A percentile compares a stretch with the other conserved stretches of the same genome.
These are phyloP conservation scores for Trachelus troglodyta DNA, from an alignment of 2,888 invertebrate genomes.

Conservation along the genomic window DNA sequence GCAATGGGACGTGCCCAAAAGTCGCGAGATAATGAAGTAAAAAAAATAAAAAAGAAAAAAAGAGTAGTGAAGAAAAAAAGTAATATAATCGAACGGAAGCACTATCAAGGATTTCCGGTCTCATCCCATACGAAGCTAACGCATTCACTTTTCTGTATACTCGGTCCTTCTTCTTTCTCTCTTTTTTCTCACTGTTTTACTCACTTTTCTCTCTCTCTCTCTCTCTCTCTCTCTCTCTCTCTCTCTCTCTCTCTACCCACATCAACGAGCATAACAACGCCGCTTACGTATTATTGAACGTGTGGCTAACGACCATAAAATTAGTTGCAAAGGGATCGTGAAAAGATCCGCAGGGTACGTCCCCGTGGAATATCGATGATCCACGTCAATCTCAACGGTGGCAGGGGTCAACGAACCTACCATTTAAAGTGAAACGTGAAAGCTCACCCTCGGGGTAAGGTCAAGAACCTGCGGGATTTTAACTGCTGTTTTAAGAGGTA, in stretches of 20 bases:
- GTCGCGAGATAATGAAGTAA: slow-evolving; percentile 11
- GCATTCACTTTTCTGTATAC: not conserved
- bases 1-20: slow-evolving; percentile 5
- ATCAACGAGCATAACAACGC: not conserved
- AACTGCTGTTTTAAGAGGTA: slow-evolving; percentile 4
- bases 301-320: slow-evolving; percentile 6
- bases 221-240: not conserved
- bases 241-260: not conserved
- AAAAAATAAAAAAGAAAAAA: not conserved
- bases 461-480: slow-evolving; percentile 1
- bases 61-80: not conserved
- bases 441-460: not conserved
- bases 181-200: not conserved
- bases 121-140: not conserved
- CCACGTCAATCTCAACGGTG: not conserved
- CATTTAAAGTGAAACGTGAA: not conserved
- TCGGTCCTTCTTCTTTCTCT: slow-evolving; percentile 7
- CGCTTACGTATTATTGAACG: not conserved
- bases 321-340: not conserved
- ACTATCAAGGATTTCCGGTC: slow-evolving; percentile 17
- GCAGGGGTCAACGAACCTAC: not conserved
- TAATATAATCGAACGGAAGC: slow-evolving; percentile 16
- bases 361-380: not conserved
- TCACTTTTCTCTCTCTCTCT: too few relatives aligned
- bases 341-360: not conserved